Evolutionary conservation across 2,113 vertebrate genomes (phyloP).

Genomic region (Micronycteris hirsuta): DNA sequence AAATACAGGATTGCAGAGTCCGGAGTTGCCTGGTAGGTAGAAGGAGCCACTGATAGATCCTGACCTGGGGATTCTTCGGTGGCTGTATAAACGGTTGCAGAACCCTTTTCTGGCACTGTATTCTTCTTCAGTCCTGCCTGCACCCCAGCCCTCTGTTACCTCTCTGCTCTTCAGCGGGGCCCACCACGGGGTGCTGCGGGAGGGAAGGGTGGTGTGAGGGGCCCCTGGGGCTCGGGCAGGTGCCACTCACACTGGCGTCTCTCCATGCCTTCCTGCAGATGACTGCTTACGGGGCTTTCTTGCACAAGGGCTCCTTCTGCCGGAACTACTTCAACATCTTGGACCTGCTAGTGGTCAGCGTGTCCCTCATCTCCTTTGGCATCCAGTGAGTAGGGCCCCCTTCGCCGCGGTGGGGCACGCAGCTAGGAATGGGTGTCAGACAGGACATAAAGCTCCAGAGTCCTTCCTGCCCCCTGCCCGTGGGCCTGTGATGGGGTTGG

Average conservation of each 20-base stretch:
- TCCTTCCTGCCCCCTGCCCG: neutral
- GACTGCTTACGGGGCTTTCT: constrained; percentile 97
- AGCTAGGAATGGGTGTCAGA: neutral
- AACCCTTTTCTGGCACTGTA: neutral
- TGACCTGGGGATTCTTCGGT: neutral
- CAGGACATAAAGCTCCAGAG: neutral
- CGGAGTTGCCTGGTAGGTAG: neutral
- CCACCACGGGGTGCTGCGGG: neutral
- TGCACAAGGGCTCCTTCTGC: constrained; percentile 99
- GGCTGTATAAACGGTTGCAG: neutral
- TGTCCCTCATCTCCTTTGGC: constrained; percentile 99
- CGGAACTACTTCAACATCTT: constrained; percentile 99
- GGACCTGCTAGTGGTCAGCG: constrained; percentile 98
- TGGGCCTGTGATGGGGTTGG: neutral
- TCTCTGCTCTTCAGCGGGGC: neutral
- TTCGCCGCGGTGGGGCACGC: neutral
- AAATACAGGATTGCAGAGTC: neutral
- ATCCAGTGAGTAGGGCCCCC: constrained; percentile 93
- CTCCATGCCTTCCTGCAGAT: constrained; percentile 85
- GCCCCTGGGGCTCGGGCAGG: constrained; percentile 37
- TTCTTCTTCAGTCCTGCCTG: neutral
- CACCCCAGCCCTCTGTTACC: neutral
- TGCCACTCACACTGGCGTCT: constrained; percentile 55
- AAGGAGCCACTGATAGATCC: neutral
- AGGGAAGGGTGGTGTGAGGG: neutral